A percentile compares a stretch with the other conserved stretches of the same genome.
Conservation (phyloP, 2,888 invertebrate species). For the Drosophila emarginata region DNA sequence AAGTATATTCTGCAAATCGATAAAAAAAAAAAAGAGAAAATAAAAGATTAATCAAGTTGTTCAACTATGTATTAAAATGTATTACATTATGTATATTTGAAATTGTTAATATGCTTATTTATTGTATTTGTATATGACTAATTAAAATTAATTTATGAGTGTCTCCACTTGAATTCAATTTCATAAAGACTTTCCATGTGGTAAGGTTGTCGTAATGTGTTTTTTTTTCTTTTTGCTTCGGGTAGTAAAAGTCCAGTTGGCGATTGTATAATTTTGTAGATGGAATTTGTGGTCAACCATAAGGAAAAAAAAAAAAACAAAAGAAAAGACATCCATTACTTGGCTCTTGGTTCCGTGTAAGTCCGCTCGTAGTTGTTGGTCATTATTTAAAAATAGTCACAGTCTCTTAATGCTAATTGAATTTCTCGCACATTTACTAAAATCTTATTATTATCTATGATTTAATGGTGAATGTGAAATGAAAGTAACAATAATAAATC, state of each 20-base stretch:
- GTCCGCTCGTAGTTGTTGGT: background rate
- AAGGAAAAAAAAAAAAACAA: background rate
- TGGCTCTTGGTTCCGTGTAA: conserved; percentile 62
- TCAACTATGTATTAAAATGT: conserved; percentile 12
- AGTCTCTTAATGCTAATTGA: conserved; percentile 48
- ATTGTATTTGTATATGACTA: conserved; percentile 18
- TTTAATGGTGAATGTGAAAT: conserved; percentile 46
- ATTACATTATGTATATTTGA: conserved; percentile 22
- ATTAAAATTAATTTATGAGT: conserved; percentile 55
- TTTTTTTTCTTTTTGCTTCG: conserved; percentile 47
- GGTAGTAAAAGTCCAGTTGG: conserved; percentile 60
- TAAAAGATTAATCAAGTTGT: conserved; percentile 28
- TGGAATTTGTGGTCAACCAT: conserved; percentile 8
- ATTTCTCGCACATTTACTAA: conserved; percentile 43
- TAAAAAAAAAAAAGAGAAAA: conserved; percentile 65
- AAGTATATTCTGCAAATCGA: conserved; percentile 92
- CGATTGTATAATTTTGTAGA: conserved; percentile 6
- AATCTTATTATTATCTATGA: conserved; percentile 19
- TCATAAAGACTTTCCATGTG: conserved; percentile 27
- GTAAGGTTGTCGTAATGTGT: conserved; percentile 43
- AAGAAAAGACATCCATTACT: conserved; percentile 44
- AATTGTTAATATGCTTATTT: background rate
- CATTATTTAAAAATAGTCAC: conserved; percentile 27
- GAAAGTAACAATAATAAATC: conserved; percentile 30
- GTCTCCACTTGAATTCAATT: conserved; percentile 32